Evolutionary conservation across 2,888 invertebrate species (phyloP), one percentile per base, ranked within the genome.

Genomic region (Lithodes maja): DNA sequence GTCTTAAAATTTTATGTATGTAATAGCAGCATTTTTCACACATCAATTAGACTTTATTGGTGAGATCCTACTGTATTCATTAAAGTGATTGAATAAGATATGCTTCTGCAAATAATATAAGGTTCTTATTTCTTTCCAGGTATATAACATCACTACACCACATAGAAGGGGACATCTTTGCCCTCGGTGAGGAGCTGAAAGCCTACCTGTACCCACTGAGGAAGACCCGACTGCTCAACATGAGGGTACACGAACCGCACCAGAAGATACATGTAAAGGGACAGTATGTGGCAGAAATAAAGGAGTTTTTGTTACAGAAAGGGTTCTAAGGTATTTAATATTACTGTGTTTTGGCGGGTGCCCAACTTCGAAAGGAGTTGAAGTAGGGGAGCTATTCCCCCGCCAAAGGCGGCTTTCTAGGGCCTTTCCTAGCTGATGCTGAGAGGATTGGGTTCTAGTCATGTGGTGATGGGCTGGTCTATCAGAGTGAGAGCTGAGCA

Each of bases 81-180:
- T 33, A 33, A 33, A 33, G 33, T 33, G 33, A 33, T 33, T 33
- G 33, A 33, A 33, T 33, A 33, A 33, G 33, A 33, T 33, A 33
- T 33, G 33, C 33, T 33, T 33, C 33, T 33, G 33, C 33, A 33
- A 33, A 33, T 33, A 33, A 33, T 33, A 33, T 33, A 33, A 33
- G 33, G 33, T 33, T 33, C 33, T 33, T 33, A 33, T 33, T 33
- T 33, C 17, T 33, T 33, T 9, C 7, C 82, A 82, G 82, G 69
- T 82, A 82, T 52, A 55, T 49, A 2, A 90, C 90, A n/a, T 49
- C 50, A 0, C 33, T 89, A 5, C 33, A 54, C 12, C 61, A 86
- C 33, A 83, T 90, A 0, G 88, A 90, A 3, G 90, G 90, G 5
- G 90, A 90, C 61, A 77, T 88, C 2, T 90, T 88, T n/a, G 85